Base-by-base conservation (phyloP, 1,140 invertebrate species). In the Tetranychus cinnabarinus region DNA sequence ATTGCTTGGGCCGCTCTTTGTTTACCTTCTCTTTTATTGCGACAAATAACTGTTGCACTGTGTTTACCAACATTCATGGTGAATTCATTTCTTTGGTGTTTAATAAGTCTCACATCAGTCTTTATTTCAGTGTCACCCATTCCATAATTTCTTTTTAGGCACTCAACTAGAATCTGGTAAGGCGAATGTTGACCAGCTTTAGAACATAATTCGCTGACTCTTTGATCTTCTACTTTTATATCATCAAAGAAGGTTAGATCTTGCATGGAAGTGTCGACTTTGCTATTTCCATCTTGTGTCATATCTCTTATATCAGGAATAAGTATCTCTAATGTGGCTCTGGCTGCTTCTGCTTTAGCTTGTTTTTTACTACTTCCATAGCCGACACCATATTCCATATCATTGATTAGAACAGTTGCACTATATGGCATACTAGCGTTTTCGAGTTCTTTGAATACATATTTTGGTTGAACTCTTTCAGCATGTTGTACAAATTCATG, bases 21-120 rank as follows among this genome's bases (percentile, higher is more conserved):
- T 72, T 97, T 97, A n/a, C 91, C 92, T 68, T 92, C 90, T 67
- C 88, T 81, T 74, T 97, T 97, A 74, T 96, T 97, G 69, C 89
- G 87, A 72, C 90, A 95, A 33, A 73, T 67, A 45, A 76, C 73
- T 35, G 69, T 70, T 35, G 73, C 75, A 15, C 80, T 82, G 69
- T 96, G 88, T 69, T 91, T 88, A 15, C 89, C 90, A 55, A 95
- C 89, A 12, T 80, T 82, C 86, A 97, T 92, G 48, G 83, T 86
- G 69, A 91, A 90, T 75, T 93, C 86, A 72, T 93, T 93, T 64
- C 84, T 83, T 70, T 95, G 87, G 70, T 90, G 85, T 67, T 89
- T 88, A 31, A 89, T 74, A 7, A 87, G 83, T 67, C 88, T 88
- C 39, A 89, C 83, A 68, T 86, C 82, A 69, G 88, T 88, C 66